These are phyloP conservation scores for Malthinus seriepunctatus DNA, from an alignment of 2,888 invertebrate genomes.

Conservation along the genomic window DNA sequence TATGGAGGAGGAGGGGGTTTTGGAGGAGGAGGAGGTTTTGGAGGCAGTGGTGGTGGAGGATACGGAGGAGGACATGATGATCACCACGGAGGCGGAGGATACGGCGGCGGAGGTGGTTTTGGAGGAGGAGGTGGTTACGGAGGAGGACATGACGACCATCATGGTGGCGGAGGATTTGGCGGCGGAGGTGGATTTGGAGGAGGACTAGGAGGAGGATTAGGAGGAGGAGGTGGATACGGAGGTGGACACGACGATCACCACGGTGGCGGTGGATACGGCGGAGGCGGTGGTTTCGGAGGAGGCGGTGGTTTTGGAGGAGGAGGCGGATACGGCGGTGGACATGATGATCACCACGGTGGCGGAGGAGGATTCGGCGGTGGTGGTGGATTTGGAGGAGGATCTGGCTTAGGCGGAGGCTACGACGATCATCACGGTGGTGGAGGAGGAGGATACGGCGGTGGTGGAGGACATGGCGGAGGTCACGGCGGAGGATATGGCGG, in stretches of 20 bases:
- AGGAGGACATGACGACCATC: slow-evolving; percentile 1
- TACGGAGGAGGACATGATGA: not conserved
- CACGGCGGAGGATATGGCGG: slow-evolving; percentile 1
- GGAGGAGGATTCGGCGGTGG: slow-evolving; percentile 38
- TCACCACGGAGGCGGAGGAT: not conserved
- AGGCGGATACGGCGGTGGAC: slow-evolving; percentile 39
- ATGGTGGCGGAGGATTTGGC: slow-evolving; percentile 10
- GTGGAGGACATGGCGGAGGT: not conserved
- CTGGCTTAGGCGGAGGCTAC: slow-evolving; percentile 55
- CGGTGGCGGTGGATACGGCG: slow-evolving; percentile 23
- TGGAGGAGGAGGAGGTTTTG: slow-evolving; percentile 26
- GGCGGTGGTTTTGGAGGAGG: slow-evolving; percentile 29
- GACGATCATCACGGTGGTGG: slow-evolving; percentile 27
- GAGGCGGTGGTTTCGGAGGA: slow-evolving; percentile 22
- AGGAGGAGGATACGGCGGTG: slow-evolving; percentile 7
- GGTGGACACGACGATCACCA: slow-evolving; percentile 35
- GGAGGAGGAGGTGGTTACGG: slow-evolving; percentile 25
- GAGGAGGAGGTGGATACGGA: slow-evolving; percentile 41
- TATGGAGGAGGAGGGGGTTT: slow-evolving; percentile 12
- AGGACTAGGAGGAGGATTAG: slow-evolving; percentile 9
- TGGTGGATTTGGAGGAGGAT: slow-evolving; percentile 51
- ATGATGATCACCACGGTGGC: slow-evolving; percentile 11
- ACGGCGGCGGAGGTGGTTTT: slow-evolving; percentile 12
- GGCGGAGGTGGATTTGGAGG: slow-evolving; percentile 13
- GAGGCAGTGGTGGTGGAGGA: slow-evolving; percentile 27